A percentile compares a stretch with the other conserved stretches of the same genome.
Evolutionary conservation across 2,888 invertebrate genomes (phyloP).

Genomic region (Leucoma salicis): DNA sequence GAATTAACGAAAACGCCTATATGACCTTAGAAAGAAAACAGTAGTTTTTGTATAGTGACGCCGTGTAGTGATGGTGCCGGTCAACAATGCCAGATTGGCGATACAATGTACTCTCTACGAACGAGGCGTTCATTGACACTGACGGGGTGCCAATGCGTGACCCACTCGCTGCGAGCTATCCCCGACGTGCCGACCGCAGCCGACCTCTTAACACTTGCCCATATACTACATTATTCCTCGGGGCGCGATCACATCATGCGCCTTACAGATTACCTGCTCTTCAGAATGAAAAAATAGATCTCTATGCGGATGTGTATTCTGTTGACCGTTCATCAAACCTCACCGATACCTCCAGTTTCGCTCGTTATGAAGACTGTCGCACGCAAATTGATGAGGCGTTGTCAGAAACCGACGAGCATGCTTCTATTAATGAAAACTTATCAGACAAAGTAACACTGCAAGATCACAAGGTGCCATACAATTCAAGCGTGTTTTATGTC

Average conservation of each 20-base stretch:
- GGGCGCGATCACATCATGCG: conserved; percentile 55
- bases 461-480: conserved; percentile 74
- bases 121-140: conserved; percentile 73
- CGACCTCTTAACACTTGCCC: conserved; percentile 74
- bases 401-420: conserved; percentile 46
- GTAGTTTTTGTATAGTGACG: conserved; percentile 36
- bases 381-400: conserved; percentile 56
- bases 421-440: conserved; percentile 40
- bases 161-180: conserved; percentile 75
- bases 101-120: conserved; percentile 79
- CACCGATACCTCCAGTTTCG: conserved; percentile 76
- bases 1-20: conserved; percentile 23
- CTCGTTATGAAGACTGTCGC: conserved; percentile 73
- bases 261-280: conserved; percentile 56
- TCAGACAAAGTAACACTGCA: conserved; percentile 55
- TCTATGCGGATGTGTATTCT: conserved; percentile 69
- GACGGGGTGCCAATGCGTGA: conserved; percentile 56
- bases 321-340: conserved; percentile 75
- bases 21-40: conserved; percentile 40
- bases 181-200: conserved; percentile 76
- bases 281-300: conserved; percentile 68
- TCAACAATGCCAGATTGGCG: conserved; percentile 80
- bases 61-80: conserved; percentile 65
- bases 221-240: conserved; percentile 73
- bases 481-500: conserved; percentile 70